Conservation (phyloP, 1,140 invertebrate genomes). For the Antheraea pernyi region DNA sequence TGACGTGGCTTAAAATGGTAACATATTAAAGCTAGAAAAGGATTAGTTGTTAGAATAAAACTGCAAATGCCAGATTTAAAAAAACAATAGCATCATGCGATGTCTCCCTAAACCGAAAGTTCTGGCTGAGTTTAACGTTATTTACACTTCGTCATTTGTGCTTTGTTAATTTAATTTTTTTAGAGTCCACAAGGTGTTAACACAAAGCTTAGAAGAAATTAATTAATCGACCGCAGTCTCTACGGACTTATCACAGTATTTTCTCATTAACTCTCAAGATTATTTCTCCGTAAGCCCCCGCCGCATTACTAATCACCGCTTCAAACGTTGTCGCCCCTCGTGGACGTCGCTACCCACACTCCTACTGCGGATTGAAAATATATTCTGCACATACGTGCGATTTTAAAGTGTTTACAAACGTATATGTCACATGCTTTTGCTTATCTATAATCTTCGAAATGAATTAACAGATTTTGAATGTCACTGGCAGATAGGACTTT, state of each 20-base stretch:
- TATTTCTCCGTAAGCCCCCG: slow-evolving; percentile 66
- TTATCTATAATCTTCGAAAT: neutral
- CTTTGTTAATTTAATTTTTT: too few relatives aligned
- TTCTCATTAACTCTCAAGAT: slow-evolving; percentile 72
- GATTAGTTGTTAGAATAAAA: too few relatives aligned
- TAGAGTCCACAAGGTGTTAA: neutral
- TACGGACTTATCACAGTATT: slow-evolving; percentile 50
- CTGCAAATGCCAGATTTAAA: too few relatives aligned
- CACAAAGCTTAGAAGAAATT: slow-evolving; percentile 47
- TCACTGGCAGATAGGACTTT: too few relatives aligned
- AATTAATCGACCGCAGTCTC: slow-evolving; percentile 54
- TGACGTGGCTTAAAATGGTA: too few relatives aligned
- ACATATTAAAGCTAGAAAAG: too few relatives aligned
- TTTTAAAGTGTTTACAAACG: slow-evolving; percentile 32
- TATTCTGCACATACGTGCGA: slow-evolving; percentile 55
- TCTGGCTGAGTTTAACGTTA: too few relatives aligned
- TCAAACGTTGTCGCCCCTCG: slow-evolving; percentile 55
- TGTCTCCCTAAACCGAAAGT: too few relatives aligned
- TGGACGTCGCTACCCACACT: slow-evolving; percentile 45
- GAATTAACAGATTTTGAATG: too few relatives aligned
- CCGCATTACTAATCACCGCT: slow-evolving; percentile 62
- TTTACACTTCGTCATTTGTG: too few relatives aligned
- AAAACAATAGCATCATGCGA: too few relatives aligned
- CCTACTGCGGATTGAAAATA: slow-evolving; percentile 57
- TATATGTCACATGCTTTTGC: neutral